phyloP scores from a whole-genome alignment of 2,113 vertebrate species.

The Geococcyx californianus region DNA sequence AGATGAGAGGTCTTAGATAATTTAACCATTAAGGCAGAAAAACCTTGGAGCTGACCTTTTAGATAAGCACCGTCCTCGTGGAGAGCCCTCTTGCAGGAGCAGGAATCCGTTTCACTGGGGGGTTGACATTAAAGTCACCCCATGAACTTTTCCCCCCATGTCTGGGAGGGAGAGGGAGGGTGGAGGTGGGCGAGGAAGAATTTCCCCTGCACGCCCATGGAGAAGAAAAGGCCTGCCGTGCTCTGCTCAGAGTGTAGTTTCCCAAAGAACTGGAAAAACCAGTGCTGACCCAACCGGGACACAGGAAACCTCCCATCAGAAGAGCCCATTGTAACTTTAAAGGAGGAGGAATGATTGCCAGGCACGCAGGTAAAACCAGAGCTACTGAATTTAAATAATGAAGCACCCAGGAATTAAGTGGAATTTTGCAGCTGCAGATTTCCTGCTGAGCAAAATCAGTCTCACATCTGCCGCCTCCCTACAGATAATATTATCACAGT shows the following conservation, averaged over 20 bases:
- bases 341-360: not conserved
- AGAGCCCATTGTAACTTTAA: not conserved
- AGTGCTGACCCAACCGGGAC: not conserved
- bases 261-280: not conserved
- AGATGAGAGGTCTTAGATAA: not conserved
- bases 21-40: not conserved
- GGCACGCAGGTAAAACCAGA: not conserved
- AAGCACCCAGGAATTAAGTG: not conserved
- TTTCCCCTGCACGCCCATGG: not conserved
- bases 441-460: not conserved
- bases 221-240: not conserved
- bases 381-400: not conserved
- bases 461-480: not conserved
- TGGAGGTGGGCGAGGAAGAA: not conserved
- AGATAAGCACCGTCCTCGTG: not conserved
- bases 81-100: not conserved
- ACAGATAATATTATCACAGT: not conserved
- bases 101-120: fast-evolving
- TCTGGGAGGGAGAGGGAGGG: not conserved
- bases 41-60: not conserved
- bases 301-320: not conserved
- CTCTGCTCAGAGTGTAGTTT: not conserved
- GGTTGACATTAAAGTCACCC: not conserved
- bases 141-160: not conserved
- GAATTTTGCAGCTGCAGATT: not conserved